These are phyloP conservation scores for Eupristina koningsbergeri DNA, from an alignment of 1,140 invertebrate species.

Conservation along the genomic window DNA sequence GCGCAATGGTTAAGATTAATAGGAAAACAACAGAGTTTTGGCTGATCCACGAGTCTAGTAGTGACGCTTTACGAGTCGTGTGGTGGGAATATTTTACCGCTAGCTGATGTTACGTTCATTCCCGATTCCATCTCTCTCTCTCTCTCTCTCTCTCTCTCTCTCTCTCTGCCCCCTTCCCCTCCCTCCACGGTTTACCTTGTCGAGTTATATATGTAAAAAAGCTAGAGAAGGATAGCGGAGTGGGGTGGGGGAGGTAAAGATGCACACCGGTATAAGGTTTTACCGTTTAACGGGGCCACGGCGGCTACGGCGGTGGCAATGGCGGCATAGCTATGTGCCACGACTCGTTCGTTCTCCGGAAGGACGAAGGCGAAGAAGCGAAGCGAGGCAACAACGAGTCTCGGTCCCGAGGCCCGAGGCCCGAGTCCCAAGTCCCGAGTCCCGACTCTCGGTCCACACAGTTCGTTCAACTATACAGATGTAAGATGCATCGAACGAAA, in stretches of 20 bases:
- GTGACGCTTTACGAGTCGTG: background rate
- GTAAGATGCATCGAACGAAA: constrained; percentile 19
- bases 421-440: too few relatives aligned
- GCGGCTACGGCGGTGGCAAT: too few relatives aligned
- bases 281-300: constrained; percentile 60
- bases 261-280: constrained; percentile 65
- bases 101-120: constrained; percentile 63
- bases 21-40: background rate
- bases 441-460: constrained; percentile 53
- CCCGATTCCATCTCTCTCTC: background rate
- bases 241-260: constrained; percentile 43
- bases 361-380: constrained; percentile 36
- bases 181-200: constrained; percentile 36
- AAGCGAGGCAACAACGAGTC: constrained; percentile 30
- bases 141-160: background rate
- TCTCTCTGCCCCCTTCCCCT: constrained; percentile 29
- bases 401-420: too few relatives aligned
- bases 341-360: constrained; percentile 37
- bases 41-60: background rate
- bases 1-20: background rate
- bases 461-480: constrained; percentile 55
- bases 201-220: constrained; percentile 12
- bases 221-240: background rate
- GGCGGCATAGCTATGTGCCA: constrained; percentile 51
- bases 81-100: constrained; percentile 64